phyloP scores from a whole-genome alignment of 1,140 invertebrate genomes.

The Pseudomyrmex pallidus region DNA sequence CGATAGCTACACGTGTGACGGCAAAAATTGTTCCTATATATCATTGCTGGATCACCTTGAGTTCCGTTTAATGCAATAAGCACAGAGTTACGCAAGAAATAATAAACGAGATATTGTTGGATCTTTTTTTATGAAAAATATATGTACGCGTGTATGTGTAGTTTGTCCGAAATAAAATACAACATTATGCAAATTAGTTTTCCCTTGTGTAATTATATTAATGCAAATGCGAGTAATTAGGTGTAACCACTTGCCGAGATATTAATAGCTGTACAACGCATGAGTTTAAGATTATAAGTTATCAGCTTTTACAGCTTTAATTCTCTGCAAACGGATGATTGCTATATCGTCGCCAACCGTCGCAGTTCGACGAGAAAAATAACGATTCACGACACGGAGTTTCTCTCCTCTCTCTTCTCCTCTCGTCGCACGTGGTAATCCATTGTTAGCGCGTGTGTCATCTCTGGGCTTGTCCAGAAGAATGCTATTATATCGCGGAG shows the following conservation, averaged over 20 bases:
- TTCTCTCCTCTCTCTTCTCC: background rate
- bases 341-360: constrained; percentile 13
- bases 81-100: background rate
- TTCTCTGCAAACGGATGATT: no score
- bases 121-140: background rate
- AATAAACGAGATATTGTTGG: background rate
- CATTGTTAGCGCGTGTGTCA: constrained; percentile 71
- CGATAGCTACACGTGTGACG: constrained; percentile 2
- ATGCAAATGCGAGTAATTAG: background rate
- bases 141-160: background rate
- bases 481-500: constrained; percentile 63
- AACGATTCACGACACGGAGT: constrained; percentile 6
- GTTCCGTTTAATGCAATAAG: background rate
- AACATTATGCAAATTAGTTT: background rate
- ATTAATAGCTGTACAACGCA: background rate
- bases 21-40: background rate
- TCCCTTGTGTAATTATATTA: background rate
- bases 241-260: background rate
- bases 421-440: constrained; percentile 45
- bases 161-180: background rate
- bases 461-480: constrained; percentile 71
- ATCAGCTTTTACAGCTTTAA: background rate
- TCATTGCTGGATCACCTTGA: background rate
- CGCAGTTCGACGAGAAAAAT: constrained; percentile 30
- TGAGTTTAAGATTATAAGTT: background rate